These are phyloP conservation scores for Ophioninae sp. DNA, from an alignment of 2,888 invertebrate genomes.

Conservation along the genomic window DNA sequence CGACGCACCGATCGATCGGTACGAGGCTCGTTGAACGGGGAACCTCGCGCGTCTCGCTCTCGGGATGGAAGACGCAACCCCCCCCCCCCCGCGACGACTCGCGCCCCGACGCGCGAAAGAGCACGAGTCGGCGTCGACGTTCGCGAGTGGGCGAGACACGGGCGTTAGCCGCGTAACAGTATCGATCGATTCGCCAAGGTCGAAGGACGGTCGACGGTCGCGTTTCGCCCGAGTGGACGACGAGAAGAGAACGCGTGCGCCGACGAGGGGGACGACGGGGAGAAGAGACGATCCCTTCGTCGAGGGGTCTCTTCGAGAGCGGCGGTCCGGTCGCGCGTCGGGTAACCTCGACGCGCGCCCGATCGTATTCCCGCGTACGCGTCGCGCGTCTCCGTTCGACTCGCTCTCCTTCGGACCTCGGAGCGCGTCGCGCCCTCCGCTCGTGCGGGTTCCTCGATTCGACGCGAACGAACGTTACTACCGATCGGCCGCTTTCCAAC, in stretches of 20 bases:
- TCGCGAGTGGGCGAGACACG: constrained; percentile 10
- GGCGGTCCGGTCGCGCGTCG: constrained; percentile 39
- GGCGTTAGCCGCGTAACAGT: constrained; percentile 37
- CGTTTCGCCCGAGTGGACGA: constrained; percentile 50
- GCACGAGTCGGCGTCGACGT: constrained; percentile 5
- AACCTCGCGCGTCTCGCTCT: too few species aligned
- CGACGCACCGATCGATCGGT: too few species aligned
- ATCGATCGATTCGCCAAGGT: constrained; percentile 57
- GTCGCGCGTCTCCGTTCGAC: constrained; percentile 26
- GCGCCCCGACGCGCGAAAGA: neutral
- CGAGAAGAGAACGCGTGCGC: constrained; percentile 44
- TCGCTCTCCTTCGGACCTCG: constrained; percentile 29
- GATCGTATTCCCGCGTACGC: constrained; percentile 3
- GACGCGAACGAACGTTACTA: too few species aligned
- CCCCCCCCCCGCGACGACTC: too few species aligned
- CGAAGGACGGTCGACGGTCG: constrained; percentile 48
- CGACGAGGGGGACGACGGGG: neutral
- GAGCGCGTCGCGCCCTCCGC: constrained; percentile 26
- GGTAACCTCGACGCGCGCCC: constrained; percentile 23
- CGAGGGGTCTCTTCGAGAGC: constrained; percentile 38
- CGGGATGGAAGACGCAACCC: too few species aligned
- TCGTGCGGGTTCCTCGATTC: too few species aligned
- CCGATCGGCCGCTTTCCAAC: too few species aligned
- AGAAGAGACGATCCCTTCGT: constrained; percentile 1
- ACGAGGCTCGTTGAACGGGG: too few species aligned